A percentile compares a stretch with the other conserved stretches of the same genome.
These are phyloP conservation scores for Samia ricini DNA, from an alignment of 1,140 invertebrate species.

Conservation along the genomic window DNA sequence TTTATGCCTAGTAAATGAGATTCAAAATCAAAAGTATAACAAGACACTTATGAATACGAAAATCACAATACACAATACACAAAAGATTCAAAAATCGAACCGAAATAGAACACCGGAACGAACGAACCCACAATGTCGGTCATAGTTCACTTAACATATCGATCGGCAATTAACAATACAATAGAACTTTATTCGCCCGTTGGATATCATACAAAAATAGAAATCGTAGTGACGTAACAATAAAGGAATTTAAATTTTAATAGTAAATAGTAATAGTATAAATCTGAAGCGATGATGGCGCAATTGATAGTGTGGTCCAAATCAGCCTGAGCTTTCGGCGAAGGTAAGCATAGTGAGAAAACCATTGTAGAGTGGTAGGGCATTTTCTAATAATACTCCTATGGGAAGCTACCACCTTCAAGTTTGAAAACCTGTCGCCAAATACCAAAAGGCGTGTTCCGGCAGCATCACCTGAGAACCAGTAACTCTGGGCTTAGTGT, in stretches of 20 bases:
- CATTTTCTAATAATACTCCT: no score
- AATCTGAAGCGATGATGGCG: no score
- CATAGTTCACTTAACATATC: constrained; percentile 38
- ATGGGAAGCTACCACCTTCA: no score
- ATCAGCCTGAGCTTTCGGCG: no score
- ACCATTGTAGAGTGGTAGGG: no score
- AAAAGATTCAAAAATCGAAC: constrained; percentile 8
- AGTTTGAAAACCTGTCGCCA: no score
- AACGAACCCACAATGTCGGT: constrained; percentile 17
- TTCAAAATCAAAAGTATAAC: constrained; percentile 5
- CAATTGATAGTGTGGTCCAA: no score
- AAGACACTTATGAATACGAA: background rate
- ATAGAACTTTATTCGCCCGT: constrained; percentile 43
- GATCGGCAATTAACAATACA: constrained; percentile 43
- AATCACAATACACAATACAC: background rate
- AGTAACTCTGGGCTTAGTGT: no score
- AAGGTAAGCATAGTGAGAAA: no score
- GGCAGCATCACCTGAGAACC: no score
- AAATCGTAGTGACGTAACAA: background rate
- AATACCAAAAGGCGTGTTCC: no score
- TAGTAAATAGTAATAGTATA: background rate
- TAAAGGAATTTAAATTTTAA: background rate
- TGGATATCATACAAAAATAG: constrained; percentile 13
- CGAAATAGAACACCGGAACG: constrained; percentile 9
- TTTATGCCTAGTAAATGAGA: background rate